These are phyloP conservation scores for Pararge aegeria DNA, from an alignment of 1,140 invertebrate genomes.

Conservation along the genomic window DNA sequence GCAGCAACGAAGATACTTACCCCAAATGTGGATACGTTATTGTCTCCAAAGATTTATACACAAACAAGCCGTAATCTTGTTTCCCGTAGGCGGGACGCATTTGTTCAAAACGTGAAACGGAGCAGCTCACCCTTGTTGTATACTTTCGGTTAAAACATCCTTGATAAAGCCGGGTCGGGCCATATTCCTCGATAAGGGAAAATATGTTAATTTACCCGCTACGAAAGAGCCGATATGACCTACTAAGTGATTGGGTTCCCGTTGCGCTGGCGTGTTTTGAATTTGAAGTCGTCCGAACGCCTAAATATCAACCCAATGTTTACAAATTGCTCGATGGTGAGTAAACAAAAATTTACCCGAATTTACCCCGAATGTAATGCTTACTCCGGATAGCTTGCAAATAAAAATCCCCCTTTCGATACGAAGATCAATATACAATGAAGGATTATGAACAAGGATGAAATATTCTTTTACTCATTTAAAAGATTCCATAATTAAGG, in stretches of 20 bases:
- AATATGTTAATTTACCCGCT: slow-evolving; percentile 72
- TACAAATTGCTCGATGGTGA: slow-evolving; percentile 60
- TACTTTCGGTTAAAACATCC: slow-evolving; percentile 66
- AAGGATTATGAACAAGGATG: slow-evolving; percentile 18
- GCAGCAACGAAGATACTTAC: too few relatives aligned
- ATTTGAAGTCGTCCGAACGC: slow-evolving; percentile 47
- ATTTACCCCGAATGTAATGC: slow-evolving; percentile 43
- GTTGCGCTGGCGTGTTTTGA: slow-evolving; percentile 64
- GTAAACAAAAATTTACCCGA: slow-evolving; percentile 49
- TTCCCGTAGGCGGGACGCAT: slow-evolving; percentile 67
- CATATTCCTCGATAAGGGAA: slow-evolving; percentile 72
- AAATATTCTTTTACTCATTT: slow-evolving; percentile 28
- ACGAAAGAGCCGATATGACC: slow-evolving; percentile 64
- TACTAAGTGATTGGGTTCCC: slow-evolving; percentile 76
- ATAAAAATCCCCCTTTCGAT: slow-evolving; percentile 22
- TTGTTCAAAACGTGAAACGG: slow-evolving; percentile 57
- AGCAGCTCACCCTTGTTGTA: slow-evolving; percentile 53
- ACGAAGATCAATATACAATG: slow-evolving; percentile 18
- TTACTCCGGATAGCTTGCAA: not conserved
- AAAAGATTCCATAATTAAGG: slow-evolving; percentile 34
- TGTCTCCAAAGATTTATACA: slow-evolving; percentile 69
- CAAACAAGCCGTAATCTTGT: slow-evolving; percentile 69
- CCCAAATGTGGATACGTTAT: slow-evolving; percentile 60
- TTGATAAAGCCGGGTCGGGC: slow-evolving; percentile 63
- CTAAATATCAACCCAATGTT: slow-evolving; percentile 64